Evolutionary conservation across 1,140 invertebrate genomes (phyloP).

Genomic region (Sipha flava): DNA sequence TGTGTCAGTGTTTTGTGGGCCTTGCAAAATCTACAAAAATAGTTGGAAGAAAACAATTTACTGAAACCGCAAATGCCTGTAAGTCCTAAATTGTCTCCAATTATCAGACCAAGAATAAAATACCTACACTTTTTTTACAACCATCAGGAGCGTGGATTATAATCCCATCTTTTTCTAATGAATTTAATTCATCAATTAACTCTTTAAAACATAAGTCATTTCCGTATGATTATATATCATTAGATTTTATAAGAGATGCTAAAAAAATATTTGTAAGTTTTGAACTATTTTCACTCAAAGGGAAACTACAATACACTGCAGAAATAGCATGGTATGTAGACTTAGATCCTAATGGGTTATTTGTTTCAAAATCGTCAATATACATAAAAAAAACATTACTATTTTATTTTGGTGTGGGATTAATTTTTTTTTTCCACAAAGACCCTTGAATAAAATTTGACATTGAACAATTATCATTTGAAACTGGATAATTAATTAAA

Average conservation of each 20-base stretch:
- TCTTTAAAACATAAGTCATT: not conserved
- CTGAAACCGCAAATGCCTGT: not conserved
- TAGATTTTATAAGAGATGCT: not conserved
- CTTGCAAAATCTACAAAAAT: not conserved
- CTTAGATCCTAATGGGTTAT: not conserved
- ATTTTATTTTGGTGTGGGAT: not conserved
- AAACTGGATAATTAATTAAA: not conserved
- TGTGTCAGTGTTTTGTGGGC: not conserved
- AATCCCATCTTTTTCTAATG: not conserved
- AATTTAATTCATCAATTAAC: not conserved
- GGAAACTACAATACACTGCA: not conserved
- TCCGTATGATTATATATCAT: not conserved
- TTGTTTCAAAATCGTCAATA: too few species aligned
- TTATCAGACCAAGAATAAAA: too few species aligned
- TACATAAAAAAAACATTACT: not conserved
- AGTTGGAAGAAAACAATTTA: not conserved
- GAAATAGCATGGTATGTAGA: not conserved
- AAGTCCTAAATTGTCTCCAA: not conserved
- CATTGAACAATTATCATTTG: not conserved
- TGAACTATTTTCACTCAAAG: not conserved
- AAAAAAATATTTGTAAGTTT: too few species aligned
- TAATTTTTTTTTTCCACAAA: not conserved
- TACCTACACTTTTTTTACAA: too few species aligned
- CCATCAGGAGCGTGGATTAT: not conserved
- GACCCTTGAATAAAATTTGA: not conserved